Percentiles rank a stretch among this genome's conserved stretches.
Evolutionary conservation across 2,797 vertebrate genomes (phyloP).

Genomic region (Acanthiza pusilla): DNA sequence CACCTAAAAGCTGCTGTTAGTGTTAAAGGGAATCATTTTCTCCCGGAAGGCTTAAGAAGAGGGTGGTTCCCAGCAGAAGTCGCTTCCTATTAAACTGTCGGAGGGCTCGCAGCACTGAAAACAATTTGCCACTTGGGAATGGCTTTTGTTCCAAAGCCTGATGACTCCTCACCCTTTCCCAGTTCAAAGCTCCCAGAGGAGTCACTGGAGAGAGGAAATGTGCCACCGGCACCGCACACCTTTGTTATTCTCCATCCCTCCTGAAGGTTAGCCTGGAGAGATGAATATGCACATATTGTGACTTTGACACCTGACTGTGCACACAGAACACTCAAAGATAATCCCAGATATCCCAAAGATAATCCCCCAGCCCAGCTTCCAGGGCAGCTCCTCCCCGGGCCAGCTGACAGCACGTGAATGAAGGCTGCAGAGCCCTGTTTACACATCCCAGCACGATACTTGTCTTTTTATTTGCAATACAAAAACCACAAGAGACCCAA

Average conservation of each 20-base stretch:
- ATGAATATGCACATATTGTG: rapidly evolving
- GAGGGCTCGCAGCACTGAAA: background rate
- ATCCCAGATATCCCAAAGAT: background rate
- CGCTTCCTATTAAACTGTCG: background rate
- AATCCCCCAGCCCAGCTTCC: background rate
- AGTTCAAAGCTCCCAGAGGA: background rate
- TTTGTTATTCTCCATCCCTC: background rate
- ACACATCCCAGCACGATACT: background rate
- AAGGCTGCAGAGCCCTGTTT: background rate
- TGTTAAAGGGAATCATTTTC: background rate
- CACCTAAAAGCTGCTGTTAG: background rate
- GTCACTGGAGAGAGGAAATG: rapidly evolving
- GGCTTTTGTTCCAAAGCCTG: background rate
- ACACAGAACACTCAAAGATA: background rate
- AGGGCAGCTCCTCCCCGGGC: background rate
- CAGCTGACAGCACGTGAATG: background rate
- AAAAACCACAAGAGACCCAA: background rate
- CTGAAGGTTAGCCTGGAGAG: rapidly evolving
- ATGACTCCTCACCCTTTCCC: background rate
- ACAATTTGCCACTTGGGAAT: background rate
- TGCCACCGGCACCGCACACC: background rate
- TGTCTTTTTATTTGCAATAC: background rate
- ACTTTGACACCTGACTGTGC: rapidly evolving
- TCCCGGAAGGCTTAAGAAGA: background rate
- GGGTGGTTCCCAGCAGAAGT: background rate